Conservation (phyloP, 1,140 invertebrate species). For the Odontomachus brunneus region DNA sequence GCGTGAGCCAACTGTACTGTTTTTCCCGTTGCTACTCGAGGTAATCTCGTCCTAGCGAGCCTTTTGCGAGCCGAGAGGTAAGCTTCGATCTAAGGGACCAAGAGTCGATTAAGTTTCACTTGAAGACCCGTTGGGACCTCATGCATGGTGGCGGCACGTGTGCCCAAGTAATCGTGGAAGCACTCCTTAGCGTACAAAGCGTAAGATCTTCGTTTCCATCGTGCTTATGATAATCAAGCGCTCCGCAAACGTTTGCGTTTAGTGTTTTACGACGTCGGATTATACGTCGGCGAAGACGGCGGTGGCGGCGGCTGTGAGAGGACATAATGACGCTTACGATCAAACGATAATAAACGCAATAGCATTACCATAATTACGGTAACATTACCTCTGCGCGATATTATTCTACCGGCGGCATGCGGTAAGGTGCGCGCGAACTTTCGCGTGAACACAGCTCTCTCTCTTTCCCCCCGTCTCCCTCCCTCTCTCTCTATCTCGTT, state of each 20-base stretch:
- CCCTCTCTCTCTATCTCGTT: too few species aligned
- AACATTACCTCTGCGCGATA: conserved; percentile 28
- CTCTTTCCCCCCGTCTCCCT: too few species aligned
- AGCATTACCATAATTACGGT: conserved; percentile 53
- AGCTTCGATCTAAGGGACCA: background rate
- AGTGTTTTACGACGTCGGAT: conserved; percentile 60
- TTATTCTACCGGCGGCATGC: conserved; percentile 13
- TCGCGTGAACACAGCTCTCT: background rate
- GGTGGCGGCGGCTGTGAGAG: conserved; percentile 25
- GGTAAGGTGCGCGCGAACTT: conserved; percentile 34
- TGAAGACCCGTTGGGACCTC: background rate
- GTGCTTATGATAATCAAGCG: conserved; percentile 51
- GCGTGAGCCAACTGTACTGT: too few species aligned
- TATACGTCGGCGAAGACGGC: conserved; percentile 35
- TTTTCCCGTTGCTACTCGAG: too few species aligned
- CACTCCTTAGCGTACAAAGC: background rate
- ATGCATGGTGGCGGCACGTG: background rate
- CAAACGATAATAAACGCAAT: conserved; percentile 57
- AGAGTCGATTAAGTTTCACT: conserved; percentile 21
- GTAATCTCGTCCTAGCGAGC: too few species aligned
- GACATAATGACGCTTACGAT: conserved; percentile 61
- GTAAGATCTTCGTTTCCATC: conserved; percentile 38
- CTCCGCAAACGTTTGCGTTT: conserved; percentile 55
- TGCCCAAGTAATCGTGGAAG: conserved; percentile 10
- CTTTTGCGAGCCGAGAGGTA: too few species aligned